phyloP scores from a whole-genome alignment of 2,888 invertebrate species.

The Stenchaetothrips biformis region DNA sequence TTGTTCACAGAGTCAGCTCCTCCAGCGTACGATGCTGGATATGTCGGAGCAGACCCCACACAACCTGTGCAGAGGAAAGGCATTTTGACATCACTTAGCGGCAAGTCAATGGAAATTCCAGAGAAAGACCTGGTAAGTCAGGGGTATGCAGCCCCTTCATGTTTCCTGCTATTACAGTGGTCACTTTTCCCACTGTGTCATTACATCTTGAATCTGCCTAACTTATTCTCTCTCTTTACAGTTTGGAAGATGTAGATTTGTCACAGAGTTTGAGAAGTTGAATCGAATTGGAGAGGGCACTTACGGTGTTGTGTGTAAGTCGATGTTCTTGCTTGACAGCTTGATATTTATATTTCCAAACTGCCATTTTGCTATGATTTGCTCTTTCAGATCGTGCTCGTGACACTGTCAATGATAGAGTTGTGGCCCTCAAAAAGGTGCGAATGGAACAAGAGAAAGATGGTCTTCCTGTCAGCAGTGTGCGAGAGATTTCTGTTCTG shows the following conservation, averaged over 20 bases:
- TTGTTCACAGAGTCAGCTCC: background rate
- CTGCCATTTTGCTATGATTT: background rate
- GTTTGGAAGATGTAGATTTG: constrained; percentile 86
- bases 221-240: constrained; percentile 46
- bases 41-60: constrained; percentile 61
- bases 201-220: constrained; percentile 31
- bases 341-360: background rate
- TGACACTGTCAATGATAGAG: constrained; percentile 79
- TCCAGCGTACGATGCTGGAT: constrained; percentile 35
- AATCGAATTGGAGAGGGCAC: constrained; percentile 97
- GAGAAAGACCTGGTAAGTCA: constrained; percentile 74
- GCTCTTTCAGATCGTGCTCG: constrained; percentile 72
- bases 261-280: constrained; percentile 94
- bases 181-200: constrained; percentile 30
- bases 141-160: background rate
- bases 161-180: constrained; percentile 39
- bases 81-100: constrained; percentile 72
- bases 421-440: constrained; percentile 93
- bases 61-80: constrained; percentile 76
- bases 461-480: constrained; percentile 87
- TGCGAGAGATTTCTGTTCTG: constrained; percentile 90
- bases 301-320: constrained; percentile 94
- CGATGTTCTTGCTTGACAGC: constrained; percentile 21
- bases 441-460: constrained; percentile 93
- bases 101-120: constrained; percentile 79